A percentile compares a stretch with the other conserved stretches of the same genome.
phyloP scores from a whole-genome alignment of 2,888 invertebrate species.

The Biston betularia region DNA sequence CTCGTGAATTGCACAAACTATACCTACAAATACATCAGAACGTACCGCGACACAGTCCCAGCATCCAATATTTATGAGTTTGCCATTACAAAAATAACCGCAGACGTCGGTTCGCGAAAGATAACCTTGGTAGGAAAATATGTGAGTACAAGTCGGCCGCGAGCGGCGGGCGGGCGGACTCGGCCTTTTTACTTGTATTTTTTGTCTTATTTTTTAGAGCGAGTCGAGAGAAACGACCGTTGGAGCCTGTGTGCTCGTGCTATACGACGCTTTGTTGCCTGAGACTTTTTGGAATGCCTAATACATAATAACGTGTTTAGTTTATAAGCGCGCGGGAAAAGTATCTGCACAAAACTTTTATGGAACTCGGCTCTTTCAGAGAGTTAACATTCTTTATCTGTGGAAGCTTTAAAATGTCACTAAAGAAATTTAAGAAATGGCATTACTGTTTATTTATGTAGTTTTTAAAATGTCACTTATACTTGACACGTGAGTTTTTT shows the following conservation, averaged over 20 bases:
- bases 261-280: slow-evolving; percentile 42
- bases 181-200: slow-evolving; percentile 52
- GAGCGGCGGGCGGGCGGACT: slow-evolving; percentile 38
- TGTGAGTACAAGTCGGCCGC: slow-evolving; percentile 50
- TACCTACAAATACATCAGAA: slow-evolving; percentile 16
- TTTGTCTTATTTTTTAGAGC: slow-evolving; percentile 50
- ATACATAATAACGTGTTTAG: slow-evolving; percentile 26
- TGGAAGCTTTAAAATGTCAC: background rate
- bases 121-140: slow-evolving; percentile 68
- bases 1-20: background rate
- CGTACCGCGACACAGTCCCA: slow-evolving; percentile 24
- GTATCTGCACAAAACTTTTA: slow-evolving; percentile 4
- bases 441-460: background rate
- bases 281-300: slow-evolving; percentile 32
- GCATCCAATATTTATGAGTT: slow-evolving; percentile 39
- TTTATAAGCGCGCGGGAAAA: slow-evolving; percentile 24
- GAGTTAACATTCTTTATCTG: background rate
- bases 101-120: slow-evolving; percentile 57
- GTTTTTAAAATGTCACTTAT: background rate
- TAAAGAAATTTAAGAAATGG: no score
- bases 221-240: slow-evolving; percentile 46
- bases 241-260: slow-evolving; percentile 50
- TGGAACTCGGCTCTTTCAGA: background rate
- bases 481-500: no score
- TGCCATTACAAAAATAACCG: slow-evolving; percentile 36